Percentiles rank a stretch among this genome's conserved stretches.
phyloP scores from a whole-genome alignment of 2,113 vertebrate species.

The Pomatostomus ruficeps region DNA sequence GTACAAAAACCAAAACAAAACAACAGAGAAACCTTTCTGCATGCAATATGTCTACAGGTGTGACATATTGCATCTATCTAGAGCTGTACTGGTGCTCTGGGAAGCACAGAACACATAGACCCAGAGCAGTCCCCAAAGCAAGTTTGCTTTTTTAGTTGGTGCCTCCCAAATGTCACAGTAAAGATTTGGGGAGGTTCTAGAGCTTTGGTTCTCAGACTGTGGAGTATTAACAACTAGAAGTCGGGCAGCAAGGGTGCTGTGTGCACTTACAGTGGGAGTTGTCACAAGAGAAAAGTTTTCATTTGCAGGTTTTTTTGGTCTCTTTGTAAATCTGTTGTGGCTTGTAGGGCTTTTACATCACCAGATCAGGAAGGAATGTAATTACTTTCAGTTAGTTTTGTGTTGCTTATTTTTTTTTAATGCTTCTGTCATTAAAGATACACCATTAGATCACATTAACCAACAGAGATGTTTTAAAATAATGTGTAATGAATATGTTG shows the following conservation, averaged over 20 bases:
- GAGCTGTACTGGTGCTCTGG: neutral
- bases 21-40: neutral
- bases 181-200: neutral
- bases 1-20: neutral
- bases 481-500: neutral
- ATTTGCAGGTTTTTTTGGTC: neutral
- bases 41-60: neutral
- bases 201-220: neutral
- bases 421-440: neutral
- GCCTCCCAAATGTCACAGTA: neutral
- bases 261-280: neutral
- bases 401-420: neutral
- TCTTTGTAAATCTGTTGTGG: neutral
- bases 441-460: neutral
- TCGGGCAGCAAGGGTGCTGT: neutral
- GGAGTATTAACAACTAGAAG: neutral
- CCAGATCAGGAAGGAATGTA: neutral
- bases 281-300: neutral
- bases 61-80: neutral
- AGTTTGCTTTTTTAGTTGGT: neutral
- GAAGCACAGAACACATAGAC: neutral
- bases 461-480: neutral
- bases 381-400: neutral
- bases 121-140: neutral
- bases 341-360: neutral